Percentiles rank a stretch among this genome's conserved stretches.
These are phyloP conservation scores for Vanessa tameamea DNA, from an alignment of 1,140 invertebrate genomes.

Conservation along the genomic window DNA sequence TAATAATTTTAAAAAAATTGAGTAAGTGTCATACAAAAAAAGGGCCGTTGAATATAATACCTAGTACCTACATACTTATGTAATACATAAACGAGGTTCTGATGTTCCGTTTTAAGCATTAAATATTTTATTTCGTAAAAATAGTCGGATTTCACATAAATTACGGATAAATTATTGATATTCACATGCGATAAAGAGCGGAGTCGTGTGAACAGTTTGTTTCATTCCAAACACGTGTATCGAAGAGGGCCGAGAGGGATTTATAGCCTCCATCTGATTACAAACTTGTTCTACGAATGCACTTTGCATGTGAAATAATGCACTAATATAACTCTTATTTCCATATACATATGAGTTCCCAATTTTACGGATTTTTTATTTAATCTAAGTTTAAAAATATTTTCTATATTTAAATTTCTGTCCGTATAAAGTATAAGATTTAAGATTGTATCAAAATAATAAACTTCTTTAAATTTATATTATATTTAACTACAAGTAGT, in stretches of 20 bases:
- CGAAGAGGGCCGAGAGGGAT: slow-evolving; percentile 40
- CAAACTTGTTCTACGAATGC: slow-evolving; percentile 48
- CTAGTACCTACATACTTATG: no score
- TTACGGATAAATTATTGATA: slow-evolving; percentile 22
- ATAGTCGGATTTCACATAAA: slow-evolving; percentile 10
- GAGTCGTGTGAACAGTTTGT: slow-evolving; percentile 49
- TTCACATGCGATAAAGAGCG: slow-evolving; percentile 14
- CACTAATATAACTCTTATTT: slow-evolving; percentile 31
- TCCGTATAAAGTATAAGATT: slow-evolving; percentile 14
- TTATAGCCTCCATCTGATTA: slow-evolving; percentile 60
- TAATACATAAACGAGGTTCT: background rate
- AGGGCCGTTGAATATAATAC: no score
- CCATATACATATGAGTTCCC: background rate
- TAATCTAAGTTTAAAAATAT: slow-evolving; percentile 5
- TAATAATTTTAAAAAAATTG: no score
- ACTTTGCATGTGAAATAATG: slow-evolving; percentile 41
- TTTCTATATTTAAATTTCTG: slow-evolving; percentile 12
- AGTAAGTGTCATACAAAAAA: no score
- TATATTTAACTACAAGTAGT: no score
- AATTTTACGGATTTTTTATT: background rate
- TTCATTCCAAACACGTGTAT: slow-evolving; percentile 48
- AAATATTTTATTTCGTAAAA: background rate
- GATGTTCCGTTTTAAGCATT: background rate
- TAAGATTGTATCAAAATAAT: background rate
- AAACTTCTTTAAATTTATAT: no score